Conservation (phyloP, 2,113 vertebrate species). For the Phalacrocorax carbo region DNA sequence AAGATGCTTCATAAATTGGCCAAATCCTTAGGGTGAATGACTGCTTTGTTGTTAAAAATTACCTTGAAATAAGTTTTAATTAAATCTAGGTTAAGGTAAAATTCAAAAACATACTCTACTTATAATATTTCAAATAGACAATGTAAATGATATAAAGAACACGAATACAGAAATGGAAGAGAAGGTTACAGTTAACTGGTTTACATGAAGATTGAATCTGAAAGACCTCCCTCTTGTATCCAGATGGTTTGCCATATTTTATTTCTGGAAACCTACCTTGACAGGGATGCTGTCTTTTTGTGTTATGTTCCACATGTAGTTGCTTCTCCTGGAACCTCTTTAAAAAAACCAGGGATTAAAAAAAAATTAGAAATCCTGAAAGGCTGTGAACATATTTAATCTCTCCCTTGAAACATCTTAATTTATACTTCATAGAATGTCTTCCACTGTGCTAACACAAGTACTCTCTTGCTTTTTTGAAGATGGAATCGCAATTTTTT, state of each 20-base stretch:
- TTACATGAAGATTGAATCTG: not conserved
- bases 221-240: not conserved
- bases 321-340: not conserved
- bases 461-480: not conserved
- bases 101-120: not conserved
- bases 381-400: not conserved
- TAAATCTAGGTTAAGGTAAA: not conserved
- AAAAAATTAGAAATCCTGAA: not conserved
- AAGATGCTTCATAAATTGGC: not conserved
- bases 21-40: not conserved
- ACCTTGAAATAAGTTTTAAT: not conserved
- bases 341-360: too few species aligned
- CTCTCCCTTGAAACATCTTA: not conserved
- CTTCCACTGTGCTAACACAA: not conserved
- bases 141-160: not conserved
- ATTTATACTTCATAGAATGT: not conserved
- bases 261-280: not conserved
- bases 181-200: not conserved
- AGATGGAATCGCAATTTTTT: not conserved
- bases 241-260: conserved; percentile 8
- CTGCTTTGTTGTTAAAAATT: not conserved
- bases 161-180: not conserved
- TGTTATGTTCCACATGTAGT: not conserved
- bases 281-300: not conserved
- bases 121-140: not conserved